Conservation (phyloP, 2,113 vertebrate species). For the Campylomormyrus tamandua region DNA sequence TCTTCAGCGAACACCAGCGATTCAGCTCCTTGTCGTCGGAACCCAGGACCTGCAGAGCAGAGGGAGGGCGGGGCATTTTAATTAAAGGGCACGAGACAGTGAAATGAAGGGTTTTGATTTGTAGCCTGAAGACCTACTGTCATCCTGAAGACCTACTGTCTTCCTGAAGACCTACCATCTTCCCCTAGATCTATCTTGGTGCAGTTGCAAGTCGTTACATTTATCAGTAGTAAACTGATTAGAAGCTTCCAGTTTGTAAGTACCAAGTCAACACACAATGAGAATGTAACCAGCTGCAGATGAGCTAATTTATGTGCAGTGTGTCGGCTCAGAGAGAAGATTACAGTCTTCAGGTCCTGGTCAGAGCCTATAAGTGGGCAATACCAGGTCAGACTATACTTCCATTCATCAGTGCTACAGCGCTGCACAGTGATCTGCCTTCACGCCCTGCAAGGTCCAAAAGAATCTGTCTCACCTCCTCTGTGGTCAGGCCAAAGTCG, state of each 20-base stretch:
- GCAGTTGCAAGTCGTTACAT: background rate
- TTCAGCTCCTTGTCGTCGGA: constrained; percentile 81
- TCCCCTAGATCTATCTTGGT: background rate
- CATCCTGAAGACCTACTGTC: background rate
- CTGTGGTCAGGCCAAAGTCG: constrained; percentile 73
- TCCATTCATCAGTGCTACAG: constrained; percentile 53
- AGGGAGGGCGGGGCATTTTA: background rate
- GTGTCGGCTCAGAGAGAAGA: constrained; percentile 71
- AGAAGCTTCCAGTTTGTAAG: background rate
- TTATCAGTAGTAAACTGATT: background rate
- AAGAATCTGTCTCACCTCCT: constrained; percentile 64
- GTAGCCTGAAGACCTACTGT: background rate
- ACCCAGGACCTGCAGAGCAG: constrained; percentile 61
- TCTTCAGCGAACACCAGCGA: constrained; percentile 79
- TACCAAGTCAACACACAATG: background rate
- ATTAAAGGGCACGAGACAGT: background rate
- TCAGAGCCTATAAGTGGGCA: constrained; percentile 56
- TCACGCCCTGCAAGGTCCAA: background rate
- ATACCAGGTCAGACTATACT: constrained; percentile 63
- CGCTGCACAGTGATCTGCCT: constrained; percentile 31
- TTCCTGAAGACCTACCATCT: background rate
- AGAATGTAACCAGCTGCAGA: background rate
- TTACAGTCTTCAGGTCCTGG: constrained; percentile 61
- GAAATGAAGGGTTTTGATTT: background rate
- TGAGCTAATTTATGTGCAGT: background rate